Percentiles rank a stretch among this genome's conserved stretches.
Conservation (phyloP, 1,140 invertebrate genomes). For the Drosophila murphyi region DNA sequence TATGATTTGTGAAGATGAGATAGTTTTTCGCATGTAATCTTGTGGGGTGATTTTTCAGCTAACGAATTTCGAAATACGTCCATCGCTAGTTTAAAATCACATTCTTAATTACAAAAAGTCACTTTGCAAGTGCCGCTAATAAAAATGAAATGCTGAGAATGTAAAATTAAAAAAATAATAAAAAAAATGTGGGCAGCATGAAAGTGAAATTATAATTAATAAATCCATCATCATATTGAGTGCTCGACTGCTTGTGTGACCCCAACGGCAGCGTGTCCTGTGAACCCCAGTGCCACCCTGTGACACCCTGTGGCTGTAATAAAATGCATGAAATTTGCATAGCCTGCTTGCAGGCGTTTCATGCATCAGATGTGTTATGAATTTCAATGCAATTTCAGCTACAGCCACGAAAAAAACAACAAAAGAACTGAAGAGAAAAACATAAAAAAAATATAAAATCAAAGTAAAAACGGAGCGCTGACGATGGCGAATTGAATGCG, state of each 20-base stretch:
- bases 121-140: not conserved
- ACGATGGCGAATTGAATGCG: conserved; percentile 51
- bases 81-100: not conserved
- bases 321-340: conserved; percentile 75
- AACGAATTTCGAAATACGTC: no score
- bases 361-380: conserved; percentile 82
- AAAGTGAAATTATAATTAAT: conserved; percentile 69
- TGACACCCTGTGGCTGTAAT: conserved; percentile 51
- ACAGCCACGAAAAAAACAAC: conserved; percentile 24
- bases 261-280: not conserved
- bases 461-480: conserved; percentile 15
- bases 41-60: no score
- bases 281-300: conserved; percentile 2
- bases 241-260: conserved; percentile 10
- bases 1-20: no score
- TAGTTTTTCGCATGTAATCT: no score
- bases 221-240: conserved; percentile 55
- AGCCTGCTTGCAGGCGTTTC: conserved; percentile 70
- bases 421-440: conserved; percentile 17
- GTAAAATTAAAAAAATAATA: not conserved
- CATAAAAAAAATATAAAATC: conserved; percentile 23
- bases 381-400: conserved; percentile 66
- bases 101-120: not conserved
- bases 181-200: not conserved
- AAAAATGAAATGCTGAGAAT: not conserved